A percentile compares a stretch with the other conserved stretches of the same genome.
Evolutionary conservation across 1,140 invertebrate genomes (phyloP).

Genomic region (Zaprionus africanus): DNA sequence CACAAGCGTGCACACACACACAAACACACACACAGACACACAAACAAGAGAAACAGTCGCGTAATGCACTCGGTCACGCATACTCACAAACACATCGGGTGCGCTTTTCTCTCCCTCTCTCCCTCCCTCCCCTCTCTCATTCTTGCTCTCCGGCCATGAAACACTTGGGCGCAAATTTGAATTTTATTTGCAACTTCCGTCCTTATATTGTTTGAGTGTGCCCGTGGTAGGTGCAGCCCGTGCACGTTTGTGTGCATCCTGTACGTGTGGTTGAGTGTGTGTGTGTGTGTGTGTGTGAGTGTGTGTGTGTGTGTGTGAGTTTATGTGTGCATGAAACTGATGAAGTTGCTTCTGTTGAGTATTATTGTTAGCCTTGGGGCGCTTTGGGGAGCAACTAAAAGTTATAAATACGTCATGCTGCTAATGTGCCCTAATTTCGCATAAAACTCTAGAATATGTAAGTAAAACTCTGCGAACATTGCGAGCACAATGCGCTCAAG

Average conservation of each 20-base stretch:
- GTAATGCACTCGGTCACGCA: constrained; percentile 59
- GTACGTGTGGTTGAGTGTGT: background rate
- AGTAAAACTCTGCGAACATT: constrained; percentile 23
- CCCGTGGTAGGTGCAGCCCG: constrained; percentile 32
- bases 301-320: constrained; percentile 1
- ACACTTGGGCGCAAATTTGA: constrained; percentile 82
- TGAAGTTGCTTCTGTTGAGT: constrained; percentile 57
- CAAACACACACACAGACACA: constrained; percentile 8
- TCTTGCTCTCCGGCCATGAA: constrained; percentile 50
- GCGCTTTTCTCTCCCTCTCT: constrained; percentile 45
- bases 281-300: background rate
- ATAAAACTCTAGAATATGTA: constrained; percentile 32
- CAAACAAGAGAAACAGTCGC: constrained; percentile 38
- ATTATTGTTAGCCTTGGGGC: constrained; percentile 57
- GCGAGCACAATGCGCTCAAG: constrained; percentile 11
- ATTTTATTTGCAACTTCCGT: constrained; percentile 82
- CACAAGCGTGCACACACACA: constrained; percentile 17
- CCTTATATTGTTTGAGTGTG: constrained; percentile 67
- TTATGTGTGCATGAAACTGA: constrained; percentile 25
- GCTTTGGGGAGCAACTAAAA: constrained; percentile 55
- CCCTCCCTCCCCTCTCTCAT: background rate
- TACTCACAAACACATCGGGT: constrained; percentile 20
- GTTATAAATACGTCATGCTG: constrained; percentile 62
- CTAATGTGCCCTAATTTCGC: constrained; percentile 63
- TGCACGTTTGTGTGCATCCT: constrained; percentile 2